Conservation (phyloP, 2,113 vertebrate genomes). For the Cryptotis parvus region DNA sequence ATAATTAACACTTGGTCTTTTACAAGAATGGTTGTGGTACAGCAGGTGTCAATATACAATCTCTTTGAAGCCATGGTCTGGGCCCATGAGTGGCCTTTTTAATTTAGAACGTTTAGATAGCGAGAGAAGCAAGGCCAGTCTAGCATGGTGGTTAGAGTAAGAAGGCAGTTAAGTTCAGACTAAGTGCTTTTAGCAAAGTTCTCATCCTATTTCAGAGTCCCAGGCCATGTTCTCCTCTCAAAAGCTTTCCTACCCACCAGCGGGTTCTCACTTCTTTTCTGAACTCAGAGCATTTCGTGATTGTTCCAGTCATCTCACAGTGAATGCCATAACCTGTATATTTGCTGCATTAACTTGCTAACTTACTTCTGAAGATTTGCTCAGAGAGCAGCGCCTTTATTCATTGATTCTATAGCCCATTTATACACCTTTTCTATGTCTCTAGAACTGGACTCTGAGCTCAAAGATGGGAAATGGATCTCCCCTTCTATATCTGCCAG, state of each 20-base stretch:
- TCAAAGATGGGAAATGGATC: background rate
- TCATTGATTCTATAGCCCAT: background rate
- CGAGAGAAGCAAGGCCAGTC: constrained; percentile 35
- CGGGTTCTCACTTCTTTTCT: background rate
- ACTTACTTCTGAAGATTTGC: background rate
- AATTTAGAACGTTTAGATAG: constrained; percentile 45
- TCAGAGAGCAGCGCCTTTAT: constrained; percentile 6
- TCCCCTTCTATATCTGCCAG: background rate
- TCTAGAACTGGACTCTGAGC: background rate
- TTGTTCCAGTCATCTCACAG: background rate
- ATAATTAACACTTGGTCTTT: constrained; percentile 55
- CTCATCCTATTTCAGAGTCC: background rate
- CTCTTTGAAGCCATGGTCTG: constrained; percentile 40
- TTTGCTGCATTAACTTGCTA: background rate
- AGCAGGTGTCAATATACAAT: background rate
- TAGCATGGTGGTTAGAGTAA: constrained; percentile 38
- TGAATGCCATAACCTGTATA: background rate
- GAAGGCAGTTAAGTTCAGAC: background rate
- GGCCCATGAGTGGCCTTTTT: background rate
- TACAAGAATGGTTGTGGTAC: background rate
- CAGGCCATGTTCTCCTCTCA: background rate
- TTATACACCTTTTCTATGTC: background rate
- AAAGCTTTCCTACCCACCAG: background rate
- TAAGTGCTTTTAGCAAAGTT: constrained; percentile 3
- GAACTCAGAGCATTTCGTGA: background rate